Conservation (phyloP, 1,140 invertebrate genomes). For the Cyclargus thomasi region DNA sequence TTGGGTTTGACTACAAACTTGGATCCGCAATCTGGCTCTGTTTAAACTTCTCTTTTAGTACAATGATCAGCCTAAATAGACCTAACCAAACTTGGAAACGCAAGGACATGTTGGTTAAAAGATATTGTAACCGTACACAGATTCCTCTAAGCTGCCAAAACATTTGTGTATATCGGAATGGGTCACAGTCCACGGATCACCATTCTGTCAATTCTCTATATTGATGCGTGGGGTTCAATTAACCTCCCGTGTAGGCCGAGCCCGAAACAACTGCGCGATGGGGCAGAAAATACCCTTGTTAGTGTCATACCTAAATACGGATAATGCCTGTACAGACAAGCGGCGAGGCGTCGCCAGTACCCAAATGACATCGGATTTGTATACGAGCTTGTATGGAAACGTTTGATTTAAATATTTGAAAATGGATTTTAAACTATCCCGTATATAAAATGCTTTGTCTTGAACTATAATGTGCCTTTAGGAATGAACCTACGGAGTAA, state of each 20-base stretch:
- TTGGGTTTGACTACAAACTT: too few species aligned
- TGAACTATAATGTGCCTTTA: too few species aligned
- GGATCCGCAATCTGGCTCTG: too few species aligned
- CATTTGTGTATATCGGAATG: too few species aligned
- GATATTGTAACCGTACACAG: not conserved
- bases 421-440: not conserved
- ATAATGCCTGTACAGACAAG: constrained; percentile 46
- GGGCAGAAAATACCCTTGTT: constrained; percentile 51
- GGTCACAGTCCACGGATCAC: not conserved
- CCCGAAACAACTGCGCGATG: constrained; percentile 30
- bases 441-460: too few species aligned
- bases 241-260: constrained; percentile 30
- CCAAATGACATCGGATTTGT: constrained; percentile 13
- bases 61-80: too few species aligned
- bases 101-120: too few species aligned
- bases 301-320: constrained; percentile 50
- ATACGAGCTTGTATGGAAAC: not conserved
- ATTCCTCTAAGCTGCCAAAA: too few species aligned
- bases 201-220: constrained; percentile 24
- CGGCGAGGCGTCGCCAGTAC: constrained; percentile 39
- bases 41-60: too few species aligned
- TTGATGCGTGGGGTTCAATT: constrained; percentile 38
- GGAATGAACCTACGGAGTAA: too few species aligned
- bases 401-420: not conserved
- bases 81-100: too few species aligned